Evolutionary conservation across 2,888 invertebrate genomes (phyloP).

Genomic region (Microplitis manilae): DNA sequence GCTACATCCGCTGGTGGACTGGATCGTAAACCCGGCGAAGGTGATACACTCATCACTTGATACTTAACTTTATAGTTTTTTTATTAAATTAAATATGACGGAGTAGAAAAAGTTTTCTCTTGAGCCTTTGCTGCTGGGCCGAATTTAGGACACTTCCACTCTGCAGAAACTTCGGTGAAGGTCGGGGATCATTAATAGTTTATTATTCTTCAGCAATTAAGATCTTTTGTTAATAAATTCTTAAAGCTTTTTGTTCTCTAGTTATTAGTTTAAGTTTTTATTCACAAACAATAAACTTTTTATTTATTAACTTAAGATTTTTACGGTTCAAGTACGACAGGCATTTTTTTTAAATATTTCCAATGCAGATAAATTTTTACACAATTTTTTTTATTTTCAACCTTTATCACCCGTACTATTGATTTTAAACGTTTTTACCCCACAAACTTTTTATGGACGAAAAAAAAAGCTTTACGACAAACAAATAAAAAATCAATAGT

Average conservation of each 20-base stretch:
- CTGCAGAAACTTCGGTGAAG: constrained; percentile 11
- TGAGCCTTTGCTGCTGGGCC: constrained; percentile 41
- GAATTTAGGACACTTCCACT: constrained; percentile 45
- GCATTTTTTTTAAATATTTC: not conserved
- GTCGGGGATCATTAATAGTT: constrained; percentile 19
- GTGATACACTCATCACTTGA: constrained; percentile 63
- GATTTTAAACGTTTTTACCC: too few species aligned
- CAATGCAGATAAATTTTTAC: too few species aligned
- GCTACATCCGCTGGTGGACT: constrained; percentile 83
- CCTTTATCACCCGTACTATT: too few species aligned
- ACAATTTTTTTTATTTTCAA: too few species aligned
- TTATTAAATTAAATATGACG: not conserved
- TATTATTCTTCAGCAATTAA: not conserved
- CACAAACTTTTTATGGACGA: too few species aligned
- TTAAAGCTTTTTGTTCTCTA: not conserved
- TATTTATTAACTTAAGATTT: constrained; percentile 1
- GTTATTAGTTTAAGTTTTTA: not conserved
- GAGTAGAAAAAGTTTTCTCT: constrained; percentile 11
- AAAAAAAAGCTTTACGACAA: too few species aligned
- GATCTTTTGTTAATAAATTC: not conserved
- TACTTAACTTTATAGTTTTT: constrained; percentile 24
- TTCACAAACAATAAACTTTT: not conserved
- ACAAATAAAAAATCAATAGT: too few species aligned
- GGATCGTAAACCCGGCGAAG: constrained; percentile 78
- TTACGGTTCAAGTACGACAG: not conserved